Conservation (phyloP, 1,140 invertebrate genomes). For the Ceratina japonica region DNA sequence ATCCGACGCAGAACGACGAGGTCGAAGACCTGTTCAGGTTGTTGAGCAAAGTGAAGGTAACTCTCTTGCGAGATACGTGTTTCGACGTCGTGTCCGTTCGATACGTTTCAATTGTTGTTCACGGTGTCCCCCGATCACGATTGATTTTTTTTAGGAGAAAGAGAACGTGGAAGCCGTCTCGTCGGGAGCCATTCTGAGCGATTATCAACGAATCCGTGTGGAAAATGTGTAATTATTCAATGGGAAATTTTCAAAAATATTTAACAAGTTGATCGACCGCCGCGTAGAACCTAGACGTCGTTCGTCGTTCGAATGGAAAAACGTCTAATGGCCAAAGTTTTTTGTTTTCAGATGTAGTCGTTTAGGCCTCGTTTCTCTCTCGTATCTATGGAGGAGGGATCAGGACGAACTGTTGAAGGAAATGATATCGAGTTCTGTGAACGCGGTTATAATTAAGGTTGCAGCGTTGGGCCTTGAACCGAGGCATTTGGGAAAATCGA, state of each 20-base stretch:
- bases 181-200: slow-evolving; percentile 97
- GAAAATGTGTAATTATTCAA: slow-evolving; percentile 95
- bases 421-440: slow-evolving; percentile 96
- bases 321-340: slow-evolving; percentile 36
- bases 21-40: slow-evolving; percentile 98
- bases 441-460: slow-evolving; percentile 98
- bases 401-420: slow-evolving; percentile 97
- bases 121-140: not conserved
- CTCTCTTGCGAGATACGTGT: slow-evolving; percentile 7
- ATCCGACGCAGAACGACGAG: slow-evolving; percentile 94
- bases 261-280: not conserved
- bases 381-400: slow-evolving; percentile 96
- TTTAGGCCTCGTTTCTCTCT: slow-evolving; percentile 92
- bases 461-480: slow-evolving; percentile 94
- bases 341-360: slow-evolving; percentile 88
- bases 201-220: slow-evolving; percentile 97
- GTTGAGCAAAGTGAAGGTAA: slow-evolving; percentile 90
- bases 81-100: not conserved
- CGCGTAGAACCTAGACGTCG: slow-evolving; percentile 6
- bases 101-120: too few relatives aligned
- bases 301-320: not conserved
- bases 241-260: slow-evolving; percentile 34
- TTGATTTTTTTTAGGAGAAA: slow-evolving; percentile 86
- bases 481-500: slow-evolving; percentile 92
- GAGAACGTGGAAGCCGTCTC: slow-evolving; percentile 94